A percentile compares a stretch with the other conserved stretches of the same genome.
Conservation (phyloP, 92 coral and sea anemone genomes). For the Nematostella vectensis region DNA sequence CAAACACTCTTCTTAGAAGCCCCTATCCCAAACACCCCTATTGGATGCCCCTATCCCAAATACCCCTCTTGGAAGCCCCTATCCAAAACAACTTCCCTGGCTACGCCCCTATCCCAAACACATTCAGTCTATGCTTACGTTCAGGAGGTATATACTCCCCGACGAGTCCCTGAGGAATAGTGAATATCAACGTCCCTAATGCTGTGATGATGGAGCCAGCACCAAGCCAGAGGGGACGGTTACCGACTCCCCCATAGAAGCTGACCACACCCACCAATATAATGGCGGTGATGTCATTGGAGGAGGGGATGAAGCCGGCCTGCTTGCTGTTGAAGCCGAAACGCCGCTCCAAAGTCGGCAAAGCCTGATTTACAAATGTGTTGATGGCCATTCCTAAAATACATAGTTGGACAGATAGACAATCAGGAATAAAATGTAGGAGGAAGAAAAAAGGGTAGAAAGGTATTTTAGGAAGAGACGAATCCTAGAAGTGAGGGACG, state of each 20-base stretch:
- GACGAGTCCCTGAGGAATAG: conserved; percentile 12
- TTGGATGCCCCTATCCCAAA: no score
- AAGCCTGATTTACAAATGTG: conserved; percentile 11
- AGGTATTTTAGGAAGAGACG: no score
- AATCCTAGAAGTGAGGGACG: no score
- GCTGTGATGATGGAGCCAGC: conserved; percentile 22
- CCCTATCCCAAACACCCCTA: no score
- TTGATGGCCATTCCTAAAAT: conserved; percentile 23
- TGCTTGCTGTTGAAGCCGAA: conserved; percentile 24
- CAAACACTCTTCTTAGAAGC: no score
- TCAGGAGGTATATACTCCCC: background rate
- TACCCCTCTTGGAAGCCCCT: no score
- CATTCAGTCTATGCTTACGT: no score
- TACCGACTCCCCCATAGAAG: conserved; percentile 21
- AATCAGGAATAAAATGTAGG: no score
- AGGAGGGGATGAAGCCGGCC: conserved; percentile 21
- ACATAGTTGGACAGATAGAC: no score
- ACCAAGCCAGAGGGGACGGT: conserved; percentile 25
- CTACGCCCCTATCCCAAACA: no score
- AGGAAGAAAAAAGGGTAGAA: no score
- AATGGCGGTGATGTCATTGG: conserved; percentile 22
- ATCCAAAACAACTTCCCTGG: no score
- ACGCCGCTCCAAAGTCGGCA: conserved; percentile 20
- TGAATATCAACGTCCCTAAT: conserved; percentile 14
- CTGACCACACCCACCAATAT: conserved; percentile 12